Evolutionary conservation across 2,888 invertebrate species (phyloP).

Genomic region (Crepidodera aurea): DNA sequence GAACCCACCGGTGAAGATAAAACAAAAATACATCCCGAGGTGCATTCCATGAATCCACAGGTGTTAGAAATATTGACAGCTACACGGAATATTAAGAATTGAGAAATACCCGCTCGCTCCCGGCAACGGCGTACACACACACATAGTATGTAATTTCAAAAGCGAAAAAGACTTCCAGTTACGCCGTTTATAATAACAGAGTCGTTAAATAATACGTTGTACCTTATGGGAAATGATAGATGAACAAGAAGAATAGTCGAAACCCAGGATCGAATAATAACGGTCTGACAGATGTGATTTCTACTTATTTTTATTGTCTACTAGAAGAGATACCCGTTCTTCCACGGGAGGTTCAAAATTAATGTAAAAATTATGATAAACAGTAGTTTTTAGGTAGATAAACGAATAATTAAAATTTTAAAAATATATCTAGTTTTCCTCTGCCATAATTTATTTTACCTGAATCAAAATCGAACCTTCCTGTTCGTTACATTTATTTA

Average conservation of each 20-base stretch:
- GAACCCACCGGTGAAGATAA: background rate
- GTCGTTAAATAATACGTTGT: conserved; percentile 19
- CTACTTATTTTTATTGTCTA: background rate
- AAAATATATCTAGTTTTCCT: too few relatives aligned
- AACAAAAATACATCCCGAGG: background rate
- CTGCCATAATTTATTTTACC: too few relatives aligned
- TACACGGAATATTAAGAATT: conserved; percentile 1
- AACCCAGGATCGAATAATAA: conserved; percentile 16
- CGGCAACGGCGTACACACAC: conserved; percentile 11
- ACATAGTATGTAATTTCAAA: background rate
- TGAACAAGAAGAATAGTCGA: background rate
- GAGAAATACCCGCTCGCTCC: conserved; percentile 4
- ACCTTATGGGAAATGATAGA: conserved; percentile 16
- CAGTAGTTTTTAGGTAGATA: too few relatives aligned
- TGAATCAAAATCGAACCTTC: too few relatives aligned
- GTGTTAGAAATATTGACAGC: conserved; percentile 19
- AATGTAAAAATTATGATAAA: too few relatives aligned
- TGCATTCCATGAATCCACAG: conserved; percentile 5
- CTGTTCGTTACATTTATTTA: too few relatives aligned
- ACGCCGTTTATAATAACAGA: conserved; percentile 14
- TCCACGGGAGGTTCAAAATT: too few relatives aligned
- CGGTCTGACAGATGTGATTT: conserved; percentile 11
- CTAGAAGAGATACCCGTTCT: too few relatives aligned
- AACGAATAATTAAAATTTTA: too few relatives aligned
- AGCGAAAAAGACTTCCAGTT: conserved; percentile 1